phyloP scores from a whole-genome alignment of 2,113 vertebrate genomes.

The Prionailurus bengalensis region DNA sequence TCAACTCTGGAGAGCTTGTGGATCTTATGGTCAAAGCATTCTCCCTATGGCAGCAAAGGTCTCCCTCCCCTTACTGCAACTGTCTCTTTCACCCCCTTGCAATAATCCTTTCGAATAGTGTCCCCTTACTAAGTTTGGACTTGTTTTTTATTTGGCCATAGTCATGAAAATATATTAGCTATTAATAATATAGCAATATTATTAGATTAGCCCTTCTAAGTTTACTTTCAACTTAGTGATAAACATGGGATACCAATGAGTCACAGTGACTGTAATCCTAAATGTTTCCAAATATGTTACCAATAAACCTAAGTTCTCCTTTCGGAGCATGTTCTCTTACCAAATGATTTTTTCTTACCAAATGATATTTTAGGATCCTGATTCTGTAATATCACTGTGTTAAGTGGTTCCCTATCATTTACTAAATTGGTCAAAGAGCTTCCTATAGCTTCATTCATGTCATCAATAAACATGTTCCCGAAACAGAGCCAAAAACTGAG shows the following conservation, averaged over 20 bases:
- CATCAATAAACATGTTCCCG: conserved; percentile 3
- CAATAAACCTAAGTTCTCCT: not conserved
- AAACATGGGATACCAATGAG: not conserved
- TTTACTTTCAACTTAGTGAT: not conserved
- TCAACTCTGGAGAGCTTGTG: not conserved
- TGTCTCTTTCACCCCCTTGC: not conserved
- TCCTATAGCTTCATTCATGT: not conserved
- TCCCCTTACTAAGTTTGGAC: not conserved
- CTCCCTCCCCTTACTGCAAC: not conserved
- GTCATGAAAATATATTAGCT: not conserved
- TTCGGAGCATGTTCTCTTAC: not conserved
- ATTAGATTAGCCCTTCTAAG: not conserved
- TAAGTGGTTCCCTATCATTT: not conserved
- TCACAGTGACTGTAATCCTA: not conserved
- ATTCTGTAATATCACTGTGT: not conserved
- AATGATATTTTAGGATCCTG: not conserved
- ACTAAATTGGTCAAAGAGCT: not conserved
- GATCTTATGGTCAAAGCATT: not conserved
- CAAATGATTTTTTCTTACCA: not conserved
- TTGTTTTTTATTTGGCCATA: not conserved
- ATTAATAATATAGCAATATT: not conserved
- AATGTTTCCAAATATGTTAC: not conserved
- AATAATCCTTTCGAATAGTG: not conserved
- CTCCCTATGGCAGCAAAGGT: not conserved
- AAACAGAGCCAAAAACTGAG: not conserved